These are phyloP conservation scores for Dolichotis patagonum DNA, from an alignment of 2,113 vertebrate genomes.

Conservation along the genomic window DNA sequence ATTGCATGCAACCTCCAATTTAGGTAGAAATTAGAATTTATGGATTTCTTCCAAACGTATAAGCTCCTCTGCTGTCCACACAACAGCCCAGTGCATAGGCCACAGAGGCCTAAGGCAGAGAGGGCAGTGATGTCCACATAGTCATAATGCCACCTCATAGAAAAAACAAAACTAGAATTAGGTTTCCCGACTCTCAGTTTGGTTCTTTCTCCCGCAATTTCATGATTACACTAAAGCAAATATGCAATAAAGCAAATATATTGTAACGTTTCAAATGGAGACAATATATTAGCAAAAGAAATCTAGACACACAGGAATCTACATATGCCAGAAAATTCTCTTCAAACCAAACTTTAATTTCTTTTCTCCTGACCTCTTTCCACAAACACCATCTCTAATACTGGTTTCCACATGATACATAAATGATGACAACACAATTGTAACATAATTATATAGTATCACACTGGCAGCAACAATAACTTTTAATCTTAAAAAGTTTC, in stretches of 20 bases:
- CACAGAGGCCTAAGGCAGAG: not conserved
- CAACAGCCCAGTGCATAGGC: not conserved
- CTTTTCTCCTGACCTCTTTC: not conserved
- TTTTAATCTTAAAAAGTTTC: constrained; percentile 7
- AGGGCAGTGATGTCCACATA: not conserved
- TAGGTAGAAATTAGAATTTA: constrained; percentile 53
- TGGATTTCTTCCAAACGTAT: constrained; percentile 42
- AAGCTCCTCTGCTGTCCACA: not conserved
- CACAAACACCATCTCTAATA: constrained; percentile 15
- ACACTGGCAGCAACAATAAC: not conserved
- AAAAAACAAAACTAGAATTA: constrained; percentile 45
- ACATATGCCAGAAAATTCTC: constrained; percentile 1
- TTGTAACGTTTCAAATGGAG: not conserved
- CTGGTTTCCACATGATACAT: not conserved
- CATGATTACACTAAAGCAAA: not conserved
- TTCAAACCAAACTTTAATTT: not conserved
- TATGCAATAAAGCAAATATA: not conserved
- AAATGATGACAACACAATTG: constrained; percentile 2
- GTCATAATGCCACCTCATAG: not conserved
- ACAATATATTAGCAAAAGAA: not conserved
- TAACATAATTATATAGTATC: not conserved
- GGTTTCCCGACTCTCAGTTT: not conserved
- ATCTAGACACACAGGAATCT: not conserved
- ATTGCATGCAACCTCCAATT: constrained; percentile 42
- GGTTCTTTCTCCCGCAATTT: not conserved